These are phyloP conservation scores for Peromyscus californicus DNA, from an alignment of 2,113 vertebrate species.

Conservation along the genomic window DNA sequence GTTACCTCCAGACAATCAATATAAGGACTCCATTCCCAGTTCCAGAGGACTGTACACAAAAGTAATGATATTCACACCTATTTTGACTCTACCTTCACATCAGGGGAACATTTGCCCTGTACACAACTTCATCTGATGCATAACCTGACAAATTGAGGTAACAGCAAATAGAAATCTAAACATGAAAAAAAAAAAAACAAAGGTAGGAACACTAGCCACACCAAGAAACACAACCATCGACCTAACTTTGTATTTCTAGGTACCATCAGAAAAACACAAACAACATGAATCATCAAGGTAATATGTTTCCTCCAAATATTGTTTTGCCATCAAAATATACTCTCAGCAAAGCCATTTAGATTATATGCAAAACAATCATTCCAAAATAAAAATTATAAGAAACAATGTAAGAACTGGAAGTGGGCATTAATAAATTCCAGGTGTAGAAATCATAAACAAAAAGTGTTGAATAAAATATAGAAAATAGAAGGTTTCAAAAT, in stretches of 20 bases:
- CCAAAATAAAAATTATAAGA: not conserved
- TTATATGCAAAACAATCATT: not conserved
- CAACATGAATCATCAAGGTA: not conserved
- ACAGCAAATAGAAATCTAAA: not conserved
- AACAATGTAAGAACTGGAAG: not conserved
- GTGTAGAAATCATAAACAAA: not conserved
- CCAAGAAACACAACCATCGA: not conserved
- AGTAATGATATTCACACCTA: not conserved
- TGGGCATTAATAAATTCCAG: not conserved
- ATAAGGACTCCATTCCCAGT: not conserved
- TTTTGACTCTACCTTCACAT: not conserved
- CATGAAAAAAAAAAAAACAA: not conserved
- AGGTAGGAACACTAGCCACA: not conserved
- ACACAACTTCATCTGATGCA: not conserved
- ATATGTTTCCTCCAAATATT: not conserved
- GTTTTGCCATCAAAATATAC: not conserved
- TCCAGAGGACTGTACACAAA: not conserved
- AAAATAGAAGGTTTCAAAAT: not conserved
- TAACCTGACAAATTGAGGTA: not conserved
- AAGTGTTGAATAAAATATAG: not conserved
- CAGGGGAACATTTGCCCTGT: not conserved
- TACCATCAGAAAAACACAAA: not conserved
- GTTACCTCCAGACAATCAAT: not conserved
- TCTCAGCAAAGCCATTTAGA: not conserved
- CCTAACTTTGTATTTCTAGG: not conserved